A percentile compares a stretch with the other conserved stretches of the same genome.
phyloP scores from a whole-genome alignment of 1,140 invertebrate species.

The Drosophila yakuba region DNA sequence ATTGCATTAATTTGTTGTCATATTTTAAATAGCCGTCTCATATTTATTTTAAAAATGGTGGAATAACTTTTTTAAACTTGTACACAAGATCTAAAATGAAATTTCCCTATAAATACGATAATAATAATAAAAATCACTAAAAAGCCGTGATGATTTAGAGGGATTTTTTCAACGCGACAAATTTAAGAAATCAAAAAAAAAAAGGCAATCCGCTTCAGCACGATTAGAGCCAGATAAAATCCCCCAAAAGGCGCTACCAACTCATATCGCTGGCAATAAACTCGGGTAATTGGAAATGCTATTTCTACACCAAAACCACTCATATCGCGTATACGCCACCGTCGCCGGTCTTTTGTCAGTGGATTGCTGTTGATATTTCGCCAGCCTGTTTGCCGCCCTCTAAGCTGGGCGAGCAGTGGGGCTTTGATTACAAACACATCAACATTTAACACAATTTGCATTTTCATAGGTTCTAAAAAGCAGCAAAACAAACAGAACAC shows the following conservation, averaged over 20 bases:
- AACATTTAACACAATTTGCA: slow-evolving; percentile 72
- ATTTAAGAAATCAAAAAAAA: background rate
- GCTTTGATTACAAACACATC: slow-evolving; percentile 62
- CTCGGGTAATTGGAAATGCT: slow-evolving; percentile 49
- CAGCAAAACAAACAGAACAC: slow-evolving; percentile 33
- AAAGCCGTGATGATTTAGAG: background rate
- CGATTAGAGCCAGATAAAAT: background rate
- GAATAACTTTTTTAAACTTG: too few relatives aligned
- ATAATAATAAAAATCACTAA: background rate
- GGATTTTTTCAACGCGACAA: background rate
- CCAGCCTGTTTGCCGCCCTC: background rate
- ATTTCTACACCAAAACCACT: slow-evolving; percentile 9
- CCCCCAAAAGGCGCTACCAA: slow-evolving; percentile 9
- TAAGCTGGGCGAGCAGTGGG: background rate
- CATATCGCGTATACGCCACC: slow-evolving; percentile 5
- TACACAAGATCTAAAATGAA: too few relatives aligned
- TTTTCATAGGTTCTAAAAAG: slow-evolving; percentile 64
- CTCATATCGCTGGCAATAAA: slow-evolving; percentile 44
- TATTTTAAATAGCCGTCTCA: too few relatives aligned
- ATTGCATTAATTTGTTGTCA: background rate
- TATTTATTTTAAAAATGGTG: too few relatives aligned
- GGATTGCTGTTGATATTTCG: slow-evolving; percentile 27
- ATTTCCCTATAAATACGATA: background rate
- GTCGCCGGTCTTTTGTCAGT: slow-evolving; percentile 21
- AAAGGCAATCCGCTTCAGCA: background rate